Evolutionary conservation across 2,797 vertebrate genomes (phyloP), one percentile per base, ranked within the genome.

Genomic region (Octomys mimax): DNA sequence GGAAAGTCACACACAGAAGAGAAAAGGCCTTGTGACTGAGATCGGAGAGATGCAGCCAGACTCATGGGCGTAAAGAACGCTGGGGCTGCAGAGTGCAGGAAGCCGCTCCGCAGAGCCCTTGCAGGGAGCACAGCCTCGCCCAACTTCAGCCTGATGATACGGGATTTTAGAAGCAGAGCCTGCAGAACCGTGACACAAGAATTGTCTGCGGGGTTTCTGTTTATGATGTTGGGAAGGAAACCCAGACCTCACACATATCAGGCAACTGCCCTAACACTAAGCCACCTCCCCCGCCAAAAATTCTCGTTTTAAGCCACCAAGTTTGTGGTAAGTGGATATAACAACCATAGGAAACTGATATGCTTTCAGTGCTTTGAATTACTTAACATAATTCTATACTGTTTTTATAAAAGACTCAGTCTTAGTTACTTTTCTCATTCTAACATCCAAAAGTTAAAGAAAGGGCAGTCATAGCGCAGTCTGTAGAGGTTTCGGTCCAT

Each of bases 271-370:
- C 71, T 75, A 46, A 26, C 26, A 11, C 42, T 16, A 26, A 46
- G 73, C 73, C 28, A 16, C 42, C 46, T 14, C 73, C 42, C 39
- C 12, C 16, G 12, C 4, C 73, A 46, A 46, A 75, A 46, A 46
- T 24, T 28, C 59, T 86, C 24, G 0, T 79, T 93, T 91, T 85
- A 66, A 91, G n/a, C 49, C n/a, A 93, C 28, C n/a, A 79, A 93
- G 28, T 89, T 59, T 70, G 52, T 91, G 42, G 71, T 83, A 68
- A 91, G n/a, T 49, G 81, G 13, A 46, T 87, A 46, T 12, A 87
- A 39, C 62, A 85, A 64, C 14, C 49, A 89, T 28, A 68, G 54
- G 28, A 68, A 94, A 86, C 62, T 73, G 84, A 93, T 80, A 18
- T 57, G 61, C 14, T n/a, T 80, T 78, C 57, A 84, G 80, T 81